Evolutionary conservation across 1,140 invertebrate species (phyloP).

Genomic region (Nebria ingens): DNA sequence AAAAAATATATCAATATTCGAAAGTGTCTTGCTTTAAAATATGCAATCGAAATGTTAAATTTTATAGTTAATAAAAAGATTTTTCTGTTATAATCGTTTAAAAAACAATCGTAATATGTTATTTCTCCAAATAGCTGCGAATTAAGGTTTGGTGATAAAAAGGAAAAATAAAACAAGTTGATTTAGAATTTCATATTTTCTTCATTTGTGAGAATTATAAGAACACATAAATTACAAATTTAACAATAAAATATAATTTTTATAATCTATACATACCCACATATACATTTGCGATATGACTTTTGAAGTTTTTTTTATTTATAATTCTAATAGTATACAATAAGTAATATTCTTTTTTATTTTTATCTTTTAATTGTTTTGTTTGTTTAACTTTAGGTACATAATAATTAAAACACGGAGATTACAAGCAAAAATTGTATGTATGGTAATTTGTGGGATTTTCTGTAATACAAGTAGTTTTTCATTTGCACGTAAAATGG

Average conservation of each 20-base stretch:
- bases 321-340: constrained; percentile 5
- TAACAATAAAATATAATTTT: constrained; percentile 8
- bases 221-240: constrained; percentile 9
- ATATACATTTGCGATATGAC: constrained; percentile 5
- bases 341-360: background rate
- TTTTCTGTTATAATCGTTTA: too few species aligned
- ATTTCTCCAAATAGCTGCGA: too few species aligned
- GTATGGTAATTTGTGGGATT: background rate
- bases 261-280: constrained; percentile 8
- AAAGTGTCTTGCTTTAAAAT: too few species aligned
- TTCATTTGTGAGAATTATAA: constrained; percentile 5
- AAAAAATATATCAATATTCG: too few species aligned
- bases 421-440: background rate
- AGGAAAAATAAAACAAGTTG: background rate
- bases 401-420: constrained; percentile 4
- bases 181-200: background rate
- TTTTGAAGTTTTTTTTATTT: background rate
- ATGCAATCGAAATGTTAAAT: too few species aligned
- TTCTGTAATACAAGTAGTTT: background rate
- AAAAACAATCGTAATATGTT: too few species aligned
- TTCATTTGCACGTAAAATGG: background rate
- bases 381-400: constrained; percentile 2
- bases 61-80: too few species aligned
- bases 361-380: too few species aligned
- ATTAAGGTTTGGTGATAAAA: too few species aligned